These are phyloP conservation scores for Drosophila phalerata DNA, from an alignment of 2,888 invertebrate genomes.

Conservation along the genomic window DNA sequence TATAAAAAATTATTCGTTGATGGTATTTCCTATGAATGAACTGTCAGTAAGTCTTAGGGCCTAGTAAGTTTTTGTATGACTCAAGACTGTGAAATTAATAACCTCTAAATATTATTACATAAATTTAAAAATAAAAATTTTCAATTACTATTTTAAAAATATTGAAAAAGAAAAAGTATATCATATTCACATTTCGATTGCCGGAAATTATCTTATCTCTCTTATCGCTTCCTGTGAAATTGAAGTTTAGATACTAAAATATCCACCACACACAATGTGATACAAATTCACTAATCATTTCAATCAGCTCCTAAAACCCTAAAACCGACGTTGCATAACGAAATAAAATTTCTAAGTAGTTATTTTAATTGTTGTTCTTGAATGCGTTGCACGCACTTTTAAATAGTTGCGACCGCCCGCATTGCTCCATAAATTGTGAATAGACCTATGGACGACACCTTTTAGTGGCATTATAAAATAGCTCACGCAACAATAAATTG, in stretches of 20 bases:
- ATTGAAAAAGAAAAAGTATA: neutral
- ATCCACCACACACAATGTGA: constrained; percentile 9
- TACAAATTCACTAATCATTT: constrained; percentile 40
- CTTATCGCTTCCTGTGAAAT: constrained; percentile 21
- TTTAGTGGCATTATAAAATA: constrained; percentile 52
- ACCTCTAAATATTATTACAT: no score
- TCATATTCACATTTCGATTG: neutral
- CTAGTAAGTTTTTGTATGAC: no score
- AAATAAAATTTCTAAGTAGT: constrained; percentile 36
- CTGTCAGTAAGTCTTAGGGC: no score
- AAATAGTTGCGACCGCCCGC: constrained; percentile 71
- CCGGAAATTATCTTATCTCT: constrained; percentile 26
- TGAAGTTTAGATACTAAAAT: constrained; percentile 2
- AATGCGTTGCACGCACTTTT: constrained; percentile 63
- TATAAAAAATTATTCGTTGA: neutral
- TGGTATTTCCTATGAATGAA: neutral
- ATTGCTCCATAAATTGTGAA: constrained; percentile 63
- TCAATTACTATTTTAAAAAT: neutral
- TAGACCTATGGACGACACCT: constrained; percentile 32
- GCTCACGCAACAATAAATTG: constrained; percentile 71
- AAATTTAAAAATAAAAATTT: neutral
- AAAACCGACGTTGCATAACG: constrained; percentile 57
- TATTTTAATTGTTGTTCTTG: constrained; percentile 24
- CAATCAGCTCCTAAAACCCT: constrained; percentile 16
- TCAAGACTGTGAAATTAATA: no score